Evolutionary conservation across 2,797 vertebrate species (phyloP).

Genomic region (Serranus cabrilla): DNA sequence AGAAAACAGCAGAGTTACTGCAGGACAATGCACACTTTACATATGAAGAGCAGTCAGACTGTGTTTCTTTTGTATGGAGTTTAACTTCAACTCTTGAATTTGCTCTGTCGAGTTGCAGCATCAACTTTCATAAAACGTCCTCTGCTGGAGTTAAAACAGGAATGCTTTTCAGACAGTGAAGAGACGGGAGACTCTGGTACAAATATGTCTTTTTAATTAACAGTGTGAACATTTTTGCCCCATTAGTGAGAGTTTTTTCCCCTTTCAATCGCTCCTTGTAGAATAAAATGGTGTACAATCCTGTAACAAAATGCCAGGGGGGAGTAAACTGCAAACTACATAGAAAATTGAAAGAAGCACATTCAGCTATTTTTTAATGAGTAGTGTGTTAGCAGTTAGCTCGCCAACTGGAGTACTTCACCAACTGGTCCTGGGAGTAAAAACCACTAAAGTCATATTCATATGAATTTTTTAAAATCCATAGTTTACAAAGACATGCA

Average conservation of each 20-base stretch:
- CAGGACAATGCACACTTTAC: background rate
- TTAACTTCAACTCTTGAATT: background rate
- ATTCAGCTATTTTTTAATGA: too few species aligned
- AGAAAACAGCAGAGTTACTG: background rate
- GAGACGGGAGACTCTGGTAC: background rate
- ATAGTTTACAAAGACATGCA: background rate
- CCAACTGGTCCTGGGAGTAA: background rate
- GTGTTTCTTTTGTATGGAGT: background rate
- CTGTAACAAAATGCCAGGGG: background rate
- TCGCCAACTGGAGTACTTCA: too few species aligned
- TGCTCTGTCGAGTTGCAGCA: background rate
- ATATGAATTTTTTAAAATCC: too few species aligned
- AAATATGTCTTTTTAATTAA: background rate
- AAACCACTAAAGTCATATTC: too few species aligned
- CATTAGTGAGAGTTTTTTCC: background rate
- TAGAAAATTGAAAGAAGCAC: too few species aligned
- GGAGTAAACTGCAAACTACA: too few species aligned
- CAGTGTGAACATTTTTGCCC: too few species aligned
- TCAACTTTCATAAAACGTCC: background rate
- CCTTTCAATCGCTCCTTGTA: too few species aligned
- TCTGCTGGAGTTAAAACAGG: background rate
- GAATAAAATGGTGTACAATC: background rate
- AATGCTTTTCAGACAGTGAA: background rate
- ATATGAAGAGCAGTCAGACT: background rate
- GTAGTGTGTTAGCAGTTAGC: too few species aligned